phyloP scores from a whole-genome alignment of 2,888 invertebrate species.

The Oscheius sp. region DNA sequence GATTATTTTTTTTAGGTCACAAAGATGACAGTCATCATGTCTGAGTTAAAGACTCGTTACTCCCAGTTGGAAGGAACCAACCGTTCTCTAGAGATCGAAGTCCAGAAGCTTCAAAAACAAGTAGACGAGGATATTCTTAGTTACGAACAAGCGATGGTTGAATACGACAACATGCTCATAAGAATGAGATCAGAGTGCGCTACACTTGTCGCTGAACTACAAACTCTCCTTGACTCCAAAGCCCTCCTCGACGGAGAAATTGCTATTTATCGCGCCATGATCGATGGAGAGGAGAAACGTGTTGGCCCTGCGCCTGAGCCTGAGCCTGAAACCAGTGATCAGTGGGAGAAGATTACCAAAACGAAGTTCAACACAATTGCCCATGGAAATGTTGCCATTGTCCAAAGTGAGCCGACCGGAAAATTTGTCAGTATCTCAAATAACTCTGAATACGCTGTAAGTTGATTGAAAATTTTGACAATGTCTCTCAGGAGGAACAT shows the following conservation, averaged over 20 bases:
- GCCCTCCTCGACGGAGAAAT: conserved; percentile 75
- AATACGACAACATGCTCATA: conserved; percentile 69
- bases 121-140: conserved; percentile 72
- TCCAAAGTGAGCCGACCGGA: conserved; percentile 73
- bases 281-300: conserved; percentile 74
- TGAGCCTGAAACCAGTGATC: conserved; percentile 26
- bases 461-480: neutral
- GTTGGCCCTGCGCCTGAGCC: conserved; percentile 47
- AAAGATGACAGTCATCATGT: conserved; percentile 42
- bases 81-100: conserved; percentile 38
- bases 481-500: conserved; percentile 8
- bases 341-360: conserved; percentile 34
- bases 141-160: conserved; percentile 67
- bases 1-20: too few relatives aligned
- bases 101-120: conserved; percentile 71
- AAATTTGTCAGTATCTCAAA: conserved; percentile 73
- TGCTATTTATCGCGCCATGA: conserved; percentile 74
- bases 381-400: conserved; percentile 70
- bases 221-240: conserved; percentile 73
- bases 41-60: conserved; percentile 33
- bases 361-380: conserved; percentile 44
- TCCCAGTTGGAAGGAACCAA: conserved; percentile 41
- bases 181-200: conserved; percentile 69
- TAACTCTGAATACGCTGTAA: conserved; percentile 68
- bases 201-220: conserved; percentile 69